These are phyloP conservation scores for Onychorhynchus coronatus DNA, from an alignment of 2,113 vertebrate genomes.

Conservation along the genomic window DNA sequence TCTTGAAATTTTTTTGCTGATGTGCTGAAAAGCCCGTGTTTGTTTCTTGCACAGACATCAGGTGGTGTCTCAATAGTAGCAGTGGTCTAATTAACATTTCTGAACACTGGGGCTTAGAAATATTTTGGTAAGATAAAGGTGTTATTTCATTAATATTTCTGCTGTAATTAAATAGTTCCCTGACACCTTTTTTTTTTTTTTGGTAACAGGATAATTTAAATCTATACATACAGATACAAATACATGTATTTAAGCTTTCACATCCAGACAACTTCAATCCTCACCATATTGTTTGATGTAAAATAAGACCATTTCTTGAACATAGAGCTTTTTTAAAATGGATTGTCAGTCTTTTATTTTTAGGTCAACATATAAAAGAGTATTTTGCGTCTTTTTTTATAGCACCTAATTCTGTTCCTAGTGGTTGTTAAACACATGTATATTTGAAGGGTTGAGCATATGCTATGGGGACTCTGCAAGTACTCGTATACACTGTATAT, in stretches of 20 bases:
- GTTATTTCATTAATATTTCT: background rate
- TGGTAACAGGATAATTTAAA: background rate
- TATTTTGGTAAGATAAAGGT: background rate
- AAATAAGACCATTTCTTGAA: background rate
- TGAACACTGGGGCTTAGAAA: background rate
- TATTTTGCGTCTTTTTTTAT: background rate
- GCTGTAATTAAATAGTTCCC: too few species aligned
- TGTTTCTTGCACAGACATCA: background rate
- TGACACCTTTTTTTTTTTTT: too few species aligned
- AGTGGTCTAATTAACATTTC: background rate
- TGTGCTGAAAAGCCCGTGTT: background rate
- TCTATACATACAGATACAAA: background rate
- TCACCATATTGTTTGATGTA: background rate
- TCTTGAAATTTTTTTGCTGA: background rate
- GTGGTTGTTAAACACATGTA: background rate
- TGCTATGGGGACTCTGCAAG: background rate
- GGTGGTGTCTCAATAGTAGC: background rate
- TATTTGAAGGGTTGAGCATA: background rate
- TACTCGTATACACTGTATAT: background rate
- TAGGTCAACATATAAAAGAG: background rate
- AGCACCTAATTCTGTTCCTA: background rate
- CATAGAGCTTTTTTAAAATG: background rate
- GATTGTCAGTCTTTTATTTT: background rate
- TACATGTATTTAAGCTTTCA: background rate
- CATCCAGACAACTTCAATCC: background rate